These are phyloP conservation scores for Dasyornis broadbenti DNA, from an alignment of 2,113 vertebrate species.

Conservation along the genomic window DNA sequence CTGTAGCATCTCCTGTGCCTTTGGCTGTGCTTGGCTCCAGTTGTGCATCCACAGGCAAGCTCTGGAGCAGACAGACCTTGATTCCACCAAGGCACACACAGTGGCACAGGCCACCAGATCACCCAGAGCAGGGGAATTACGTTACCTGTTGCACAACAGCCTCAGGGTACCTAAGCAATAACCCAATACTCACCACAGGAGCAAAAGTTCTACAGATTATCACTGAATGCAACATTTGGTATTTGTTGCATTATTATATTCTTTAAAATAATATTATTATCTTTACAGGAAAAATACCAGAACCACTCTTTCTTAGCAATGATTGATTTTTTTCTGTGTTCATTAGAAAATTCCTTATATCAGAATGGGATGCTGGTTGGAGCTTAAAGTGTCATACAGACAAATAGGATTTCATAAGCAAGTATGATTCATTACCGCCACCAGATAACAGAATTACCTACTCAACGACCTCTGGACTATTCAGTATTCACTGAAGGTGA, in stretches of 20 bases:
- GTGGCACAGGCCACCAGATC: too few species aligned
- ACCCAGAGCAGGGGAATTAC: not conserved
- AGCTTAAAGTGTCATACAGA: not conserved
- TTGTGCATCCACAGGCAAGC: not conserved
- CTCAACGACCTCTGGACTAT: not conserved
- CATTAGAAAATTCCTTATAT: not conserved
- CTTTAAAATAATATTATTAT: not conserved
- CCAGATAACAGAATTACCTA: not conserved
- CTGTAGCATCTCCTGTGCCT: not conserved
- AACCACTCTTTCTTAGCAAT: not conserved
- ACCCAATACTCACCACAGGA: not conserved
- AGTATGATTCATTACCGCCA: not conserved
- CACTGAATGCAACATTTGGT: not conserved
- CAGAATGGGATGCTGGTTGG: not conserved
- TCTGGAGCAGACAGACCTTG: not conserved
- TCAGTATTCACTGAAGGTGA: not conserved
- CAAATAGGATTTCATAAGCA: not conserved
- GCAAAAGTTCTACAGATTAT: not conserved
- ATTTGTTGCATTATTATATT: not conserved
- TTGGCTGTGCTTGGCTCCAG: not conserved
- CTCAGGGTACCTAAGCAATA: not conserved
- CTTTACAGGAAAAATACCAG: not conserved
- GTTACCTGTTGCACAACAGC: not conserved
- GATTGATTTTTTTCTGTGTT: not conserved
- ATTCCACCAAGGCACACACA: not conserved